Evolutionary conservation across 2,888 invertebrate species (phyloP).

Genomic region (Volucella inflata): DNA sequence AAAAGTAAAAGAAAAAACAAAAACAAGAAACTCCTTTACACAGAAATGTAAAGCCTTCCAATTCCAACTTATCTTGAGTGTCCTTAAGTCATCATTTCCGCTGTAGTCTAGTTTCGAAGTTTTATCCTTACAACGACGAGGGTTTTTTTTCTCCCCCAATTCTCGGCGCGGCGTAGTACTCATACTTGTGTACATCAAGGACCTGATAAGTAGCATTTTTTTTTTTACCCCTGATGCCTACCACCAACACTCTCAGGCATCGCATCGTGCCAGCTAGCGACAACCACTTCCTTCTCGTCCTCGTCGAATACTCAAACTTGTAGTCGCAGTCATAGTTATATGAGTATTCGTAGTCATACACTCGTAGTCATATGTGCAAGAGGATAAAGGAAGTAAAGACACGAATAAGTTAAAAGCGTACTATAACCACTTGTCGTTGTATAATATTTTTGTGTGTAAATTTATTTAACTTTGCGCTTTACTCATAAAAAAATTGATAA

Average conservation of each 20-base stretch:
- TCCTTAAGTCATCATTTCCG: conserved; percentile 68
- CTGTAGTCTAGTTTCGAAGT: conserved; percentile 60
- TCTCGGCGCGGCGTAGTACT: conserved; percentile 56
- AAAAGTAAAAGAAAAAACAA: neutral
- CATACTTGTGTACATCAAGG: conserved; percentile 40
- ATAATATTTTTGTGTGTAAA: conserved; percentile 51
- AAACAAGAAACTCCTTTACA: conserved; percentile 40
- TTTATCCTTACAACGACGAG: conserved; percentile 9
- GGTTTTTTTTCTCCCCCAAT: conserved; percentile 31
- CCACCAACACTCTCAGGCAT: neutral
- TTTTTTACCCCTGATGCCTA: neutral
- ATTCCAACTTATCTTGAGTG: conserved; percentile 65
- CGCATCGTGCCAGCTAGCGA: conserved; percentile 13
- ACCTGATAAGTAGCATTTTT: conserved; percentile 63
- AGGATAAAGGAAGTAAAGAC: conserved; percentile 65
- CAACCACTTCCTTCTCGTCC: conserved; percentile 32
- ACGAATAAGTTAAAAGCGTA: conserved; percentile 55
- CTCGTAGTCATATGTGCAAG: conserved; percentile 23
- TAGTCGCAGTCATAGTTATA: too few relatives aligned
- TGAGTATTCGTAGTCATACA: too few relatives aligned
- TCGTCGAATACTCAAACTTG: conserved; percentile 19
- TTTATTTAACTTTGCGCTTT: conserved; percentile 63
- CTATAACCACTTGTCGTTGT: conserved; percentile 39
- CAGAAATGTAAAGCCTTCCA: conserved; percentile 58
- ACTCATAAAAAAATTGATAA: conserved; percentile 13